Evolutionary conservation across 1,140 invertebrate genomes (phyloP), one percentile per base, ranked within the genome.

Genomic region (Drosophila jambulina): DNA sequence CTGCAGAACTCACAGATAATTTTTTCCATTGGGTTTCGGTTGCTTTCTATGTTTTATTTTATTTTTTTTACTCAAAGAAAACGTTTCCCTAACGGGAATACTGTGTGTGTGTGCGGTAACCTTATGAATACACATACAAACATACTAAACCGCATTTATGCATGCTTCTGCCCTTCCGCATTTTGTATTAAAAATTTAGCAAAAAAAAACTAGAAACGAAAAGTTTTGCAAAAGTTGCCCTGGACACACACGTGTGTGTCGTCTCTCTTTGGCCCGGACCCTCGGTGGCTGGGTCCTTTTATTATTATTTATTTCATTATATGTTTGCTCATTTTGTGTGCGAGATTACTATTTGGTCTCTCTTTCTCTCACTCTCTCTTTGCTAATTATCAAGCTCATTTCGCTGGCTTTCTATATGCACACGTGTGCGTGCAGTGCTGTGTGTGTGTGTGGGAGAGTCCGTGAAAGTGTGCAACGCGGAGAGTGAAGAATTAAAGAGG

Each of bases 351-450:
- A 38, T 23, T 75, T 12, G 59, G 19, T 53, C 8, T 59, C 21
- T 57, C 60, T 63, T 53, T 54, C 46, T 25, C 19, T 57, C 13
- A 45, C 61, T 56, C 65, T 15, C 38, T 46, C 19, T 21, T 38
- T 65, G 61, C 68, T 85, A 85, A 85, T 85, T 85, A 85, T 85
- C 81, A 60, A 78, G 78, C 81, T 78, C 68, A 81, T 84, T 78
- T 77, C 62, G 45, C 38, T 46, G 62, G 34, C 62, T 58, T 75
- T 78, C 81, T 82, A 74, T 78, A 82, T 82, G 62, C 69, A 67
- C 53, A 80, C 65, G 32, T 27, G 36, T 62, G 46, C 43, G 75
- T 69, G 42, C 23, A 34, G 1, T 21, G 19, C 25, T 42, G 23
- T 43, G 19, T 21, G 32, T 29, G 32, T 42, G 25, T 40, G 34